Percentiles rank a stretch among this genome's conserved stretches.
These are phyloP conservation scores for Netelia melanura DNA, from an alignment of 2,888 invertebrate genomes.

Conservation along the genomic window DNA sequence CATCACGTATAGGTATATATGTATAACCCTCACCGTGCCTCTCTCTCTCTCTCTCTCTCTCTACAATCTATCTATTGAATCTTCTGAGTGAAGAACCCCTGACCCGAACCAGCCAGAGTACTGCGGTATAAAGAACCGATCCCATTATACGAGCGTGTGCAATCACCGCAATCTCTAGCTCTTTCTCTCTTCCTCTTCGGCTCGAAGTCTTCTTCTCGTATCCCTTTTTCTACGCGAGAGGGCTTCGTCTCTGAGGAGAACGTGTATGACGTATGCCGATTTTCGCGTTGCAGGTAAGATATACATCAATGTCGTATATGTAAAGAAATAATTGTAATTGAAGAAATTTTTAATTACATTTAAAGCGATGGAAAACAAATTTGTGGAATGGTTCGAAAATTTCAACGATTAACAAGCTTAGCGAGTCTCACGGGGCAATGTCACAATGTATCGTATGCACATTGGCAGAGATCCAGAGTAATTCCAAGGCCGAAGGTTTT, in stretches of 20 bases:
- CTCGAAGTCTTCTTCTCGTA: constrained; percentile 29
- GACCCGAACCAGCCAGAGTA: constrained; percentile 29
- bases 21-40: not conserved
- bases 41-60: not conserved
- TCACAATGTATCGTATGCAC: constrained; percentile 1
- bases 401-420: not conserved
- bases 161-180: constrained; percentile 55
- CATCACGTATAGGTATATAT: not conserved
- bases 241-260: constrained; percentile 48
- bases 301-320: too few relatives aligned
- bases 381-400: too few relatives aligned
- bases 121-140: constrained; percentile 30
- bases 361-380: too few relatives aligned
- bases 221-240: constrained; percentile 37
- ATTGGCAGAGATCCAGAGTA: constrained; percentile 65
- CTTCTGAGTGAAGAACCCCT: constrained; percentile 39
- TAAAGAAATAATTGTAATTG: too few relatives aligned
- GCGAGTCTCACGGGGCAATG: not conserved
- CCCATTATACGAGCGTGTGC: constrained; percentile 53
- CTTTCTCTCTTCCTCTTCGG: constrained; percentile 10
- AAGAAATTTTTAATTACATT: too few relatives aligned
- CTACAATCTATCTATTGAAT: constrained; percentile 48
- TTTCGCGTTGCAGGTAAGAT: too few relatives aligned
- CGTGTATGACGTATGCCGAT: constrained; percentile 64
- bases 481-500: constrained; percentile 57